Evolutionary conservation across 2,797 vertebrate species (phyloP).

Genomic region (Toxotes lorentzi): DNA sequence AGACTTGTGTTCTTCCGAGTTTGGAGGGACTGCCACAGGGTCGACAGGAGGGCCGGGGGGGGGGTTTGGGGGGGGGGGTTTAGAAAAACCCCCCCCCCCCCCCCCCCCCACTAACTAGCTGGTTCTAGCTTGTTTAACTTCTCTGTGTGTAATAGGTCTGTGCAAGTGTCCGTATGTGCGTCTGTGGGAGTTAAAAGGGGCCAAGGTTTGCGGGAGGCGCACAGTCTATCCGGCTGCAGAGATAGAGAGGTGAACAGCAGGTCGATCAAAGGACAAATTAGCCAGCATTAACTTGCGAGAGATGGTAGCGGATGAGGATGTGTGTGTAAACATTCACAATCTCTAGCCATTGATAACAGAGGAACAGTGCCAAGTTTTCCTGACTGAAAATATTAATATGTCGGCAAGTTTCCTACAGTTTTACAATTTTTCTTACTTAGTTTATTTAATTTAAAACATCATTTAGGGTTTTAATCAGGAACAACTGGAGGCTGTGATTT

Average conservation of each 20-base stretch:
- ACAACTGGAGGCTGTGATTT: slow-evolving; percentile 19
- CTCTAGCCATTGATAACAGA: slow-evolving; percentile 38
- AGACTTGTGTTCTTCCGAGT: too few relatives aligned
- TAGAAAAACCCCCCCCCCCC: too few relatives aligned
- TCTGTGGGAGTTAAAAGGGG: slow-evolving; percentile 46
- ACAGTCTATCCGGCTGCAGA: slow-evolving; percentile 51
- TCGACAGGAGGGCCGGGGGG: too few relatives aligned
- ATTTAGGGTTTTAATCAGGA: slow-evolving; percentile 3
- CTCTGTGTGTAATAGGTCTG: slow-evolving; percentile 34
- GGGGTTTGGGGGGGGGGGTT: too few relatives aligned
- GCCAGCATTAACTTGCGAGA: slow-evolving; percentile 74
- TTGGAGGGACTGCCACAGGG: too few relatives aligned
- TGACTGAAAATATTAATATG: slow-evolving; percentile 22
- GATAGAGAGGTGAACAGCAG: slow-evolving; percentile 70
- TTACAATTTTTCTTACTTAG: slow-evolving; percentile 18
- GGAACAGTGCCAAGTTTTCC: slow-evolving; percentile 43
- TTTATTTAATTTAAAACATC: slow-evolving; percentile 44
- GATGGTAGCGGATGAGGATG: slow-evolving; percentile 69
- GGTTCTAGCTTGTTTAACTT: slow-evolving; percentile 49
- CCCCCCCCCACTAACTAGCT: slow-evolving; percentile 36
- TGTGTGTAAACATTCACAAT: slow-evolving; percentile 80
- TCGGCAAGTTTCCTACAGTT: slow-evolving; percentile 25
- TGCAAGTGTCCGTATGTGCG: slow-evolving; percentile 14
- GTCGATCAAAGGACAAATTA: slow-evolving; percentile 83
- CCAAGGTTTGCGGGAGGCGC: slow-evolving; percentile 55